Conservation (phyloP, 30 jellyfish, hydroid and myxozoan genomes). For the Sanderia malayensis region DNA sequence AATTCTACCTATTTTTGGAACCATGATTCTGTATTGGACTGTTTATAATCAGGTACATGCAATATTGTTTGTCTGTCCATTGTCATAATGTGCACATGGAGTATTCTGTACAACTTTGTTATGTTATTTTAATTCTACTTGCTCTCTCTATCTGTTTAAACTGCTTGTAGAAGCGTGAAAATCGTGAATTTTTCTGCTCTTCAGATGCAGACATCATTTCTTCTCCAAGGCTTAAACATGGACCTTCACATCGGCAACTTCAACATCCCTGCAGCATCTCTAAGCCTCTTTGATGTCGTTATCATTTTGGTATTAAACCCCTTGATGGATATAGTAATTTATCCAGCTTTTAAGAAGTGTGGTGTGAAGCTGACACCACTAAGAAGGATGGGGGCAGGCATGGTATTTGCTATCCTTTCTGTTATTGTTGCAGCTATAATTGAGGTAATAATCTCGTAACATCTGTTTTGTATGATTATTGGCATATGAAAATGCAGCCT, state of each 20-base stretch:
- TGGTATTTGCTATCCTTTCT: slow-evolving; percentile 78
- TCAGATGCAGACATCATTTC: slow-evolving; percentile 85
- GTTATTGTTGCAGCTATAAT: slow-evolving; percentile 75
- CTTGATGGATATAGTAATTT: slow-evolving; percentile 60
- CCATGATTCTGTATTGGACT: slow-evolving; percentile 73
- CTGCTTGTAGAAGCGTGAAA: no score
- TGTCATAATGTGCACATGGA: no score
- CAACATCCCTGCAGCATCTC: slow-evolving; percentile 80
- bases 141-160: no score
- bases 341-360: slow-evolving; percentile 45
- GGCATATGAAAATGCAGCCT: no score
- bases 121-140: no score
- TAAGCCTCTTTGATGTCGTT: slow-evolving; percentile 63
- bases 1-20: slow-evolving; percentile 54
- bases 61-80: no score
- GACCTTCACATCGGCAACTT: slow-evolving; percentile 39
- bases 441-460: slow-evolving; percentile 64
- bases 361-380: slow-evolving; percentile 48
- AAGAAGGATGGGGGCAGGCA: slow-evolving; percentile 80
- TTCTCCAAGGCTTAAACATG: slow-evolving; percentile 78
- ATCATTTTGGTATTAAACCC: slow-evolving; percentile 66
- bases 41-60: slow-evolving; percentile 80
- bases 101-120: no score
- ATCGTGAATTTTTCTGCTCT: no score
- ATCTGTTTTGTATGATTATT: no score